Evolutionary conservation across 2,888 invertebrate genomes (phyloP), one percentile per base, ranked within the genome.

Genomic region (Leucophora obtusa): DNA sequence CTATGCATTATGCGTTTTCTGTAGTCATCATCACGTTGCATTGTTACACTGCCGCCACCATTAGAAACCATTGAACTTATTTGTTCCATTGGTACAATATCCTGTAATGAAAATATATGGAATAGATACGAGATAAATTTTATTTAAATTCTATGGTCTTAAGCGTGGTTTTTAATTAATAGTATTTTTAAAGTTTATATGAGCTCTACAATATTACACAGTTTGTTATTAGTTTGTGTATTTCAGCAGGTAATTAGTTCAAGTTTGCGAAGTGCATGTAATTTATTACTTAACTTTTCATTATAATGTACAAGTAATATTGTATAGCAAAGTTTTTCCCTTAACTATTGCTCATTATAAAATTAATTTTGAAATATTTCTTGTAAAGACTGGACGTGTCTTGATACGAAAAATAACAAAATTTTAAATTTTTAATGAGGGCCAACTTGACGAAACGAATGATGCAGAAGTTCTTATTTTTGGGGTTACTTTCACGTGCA

Each of bases 51-150:
- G 77, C 89, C 89, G 54, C 89, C 90, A 17, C 89, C 89, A 59
- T 86, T 87, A 77, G 90, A 89, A 73, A 89, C 88, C 85, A 89
- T 87, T 80, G 89, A 90, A 86, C 89, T 89, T 63, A 89, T 87
- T 86, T 89, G 89, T 85, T 90, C 90, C 90, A 90, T 89, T 79
- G 89, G 90, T 84, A 90, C 88, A 86, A 90, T 89, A 85, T 90
- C 90, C 90, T 90, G n/a, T n/a, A n/a, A n/a, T n/a, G 85, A 63
- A 87, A 86, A 70, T 18, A 1, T 7, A 28, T 28, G 7, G 28
- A 28, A 7, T 62, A 69, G 38, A 38, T 38, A 38, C 1, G 11
- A 38, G 11, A 38, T 38, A 70, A 33, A 38, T 38, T 38, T 38
- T 38, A 5, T 38, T 38, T 11, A 38, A 38, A 38, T 38, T 38